Evolutionary conservation across 2,888 invertebrate genomes (phyloP).

Genomic region (Siphlonurus alternatus): DNA sequence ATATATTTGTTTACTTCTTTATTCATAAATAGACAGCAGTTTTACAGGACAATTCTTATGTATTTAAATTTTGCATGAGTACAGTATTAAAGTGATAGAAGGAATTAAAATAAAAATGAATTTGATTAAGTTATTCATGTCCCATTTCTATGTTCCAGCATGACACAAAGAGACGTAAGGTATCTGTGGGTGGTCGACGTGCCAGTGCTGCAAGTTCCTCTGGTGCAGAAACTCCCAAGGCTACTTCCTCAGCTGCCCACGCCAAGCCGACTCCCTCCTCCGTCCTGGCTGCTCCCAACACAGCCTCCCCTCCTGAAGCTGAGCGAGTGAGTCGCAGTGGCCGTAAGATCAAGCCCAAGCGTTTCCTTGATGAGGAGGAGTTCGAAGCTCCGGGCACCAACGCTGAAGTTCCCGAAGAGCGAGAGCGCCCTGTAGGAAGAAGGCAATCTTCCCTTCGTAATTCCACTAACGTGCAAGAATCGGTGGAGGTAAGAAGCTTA

Average conservation of each 20-base stretch:
- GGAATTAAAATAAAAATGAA: no score
- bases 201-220: not conserved
- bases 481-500: no score
- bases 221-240: not conserved
- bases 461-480: no score
- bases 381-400: not conserved
- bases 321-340: constrained; percentile 52
- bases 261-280: not conserved
- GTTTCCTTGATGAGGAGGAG: constrained; percentile 23
- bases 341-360: constrained; percentile 51
- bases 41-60: no score
- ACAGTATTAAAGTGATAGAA: no score
- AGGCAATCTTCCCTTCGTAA: no score
- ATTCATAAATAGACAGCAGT: no score
- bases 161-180: not conserved
- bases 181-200: not conserved
- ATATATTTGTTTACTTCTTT: no score
- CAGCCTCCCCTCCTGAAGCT: constrained; percentile 21
- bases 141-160: not conserved
- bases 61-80: no score
- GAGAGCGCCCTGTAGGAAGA: not conserved
- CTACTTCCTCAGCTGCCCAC: not conserved
- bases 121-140: no score
- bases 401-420: not conserved
- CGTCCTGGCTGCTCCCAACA: constrained; percentile 1